Evolutionary conservation across 1,140 invertebrate species (phyloP).

Genomic region (Drosophila busckii): DNA sequence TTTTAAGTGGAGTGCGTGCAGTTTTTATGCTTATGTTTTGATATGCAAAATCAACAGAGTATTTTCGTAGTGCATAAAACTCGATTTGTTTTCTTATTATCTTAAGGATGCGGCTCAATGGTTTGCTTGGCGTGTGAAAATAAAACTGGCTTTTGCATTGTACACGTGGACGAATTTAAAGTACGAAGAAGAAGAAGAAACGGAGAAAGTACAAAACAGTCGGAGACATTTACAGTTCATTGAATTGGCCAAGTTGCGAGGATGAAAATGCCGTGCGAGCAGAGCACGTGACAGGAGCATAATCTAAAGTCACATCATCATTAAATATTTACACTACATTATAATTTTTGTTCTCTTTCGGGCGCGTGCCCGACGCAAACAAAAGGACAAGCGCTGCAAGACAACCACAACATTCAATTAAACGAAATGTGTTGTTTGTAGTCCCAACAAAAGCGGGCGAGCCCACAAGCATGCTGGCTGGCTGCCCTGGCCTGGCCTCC

Average conservation of each 20-base stretch:
- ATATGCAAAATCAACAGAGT: too few species aligned
- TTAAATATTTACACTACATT: slow-evolving; percentile 77
- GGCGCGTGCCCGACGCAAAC: slow-evolving; percentile 42
- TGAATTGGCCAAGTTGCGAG: slow-evolving; percentile 44
- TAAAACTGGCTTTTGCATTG: slow-evolving; percentile 6
- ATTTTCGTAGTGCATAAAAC: too few species aligned
- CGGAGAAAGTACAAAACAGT: slow-evolving; percentile 7
- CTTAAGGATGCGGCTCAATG: slow-evolving; percentile 19
- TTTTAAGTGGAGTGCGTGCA: too few species aligned
- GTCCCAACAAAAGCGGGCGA: slow-evolving; percentile 40
- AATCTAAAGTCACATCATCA: slow-evolving; percentile 74
- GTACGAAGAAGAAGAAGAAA: too few species aligned
- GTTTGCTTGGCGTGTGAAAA: slow-evolving; percentile 1
- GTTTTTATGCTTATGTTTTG: too few species aligned
- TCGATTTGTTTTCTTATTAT: slow-evolving; percentile 22
- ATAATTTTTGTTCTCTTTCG: slow-evolving; percentile 56
- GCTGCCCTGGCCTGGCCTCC: background rate
- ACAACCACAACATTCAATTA: slow-evolving; percentile 74
- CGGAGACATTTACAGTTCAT: slow-evolving; percentile 59
- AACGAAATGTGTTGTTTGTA: slow-evolving; percentile 74
- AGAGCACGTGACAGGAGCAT: slow-evolving; percentile 55
- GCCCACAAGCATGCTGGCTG: background rate
- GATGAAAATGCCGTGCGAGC: slow-evolving; percentile 14
- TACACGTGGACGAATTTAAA: too few species aligned
- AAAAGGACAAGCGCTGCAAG: slow-evolving; percentile 39